Evolutionary conservation across 2,888 invertebrate genomes (phyloP), one percentile per base, ranked within the genome.

Genomic region (Halocaridina rubra): DNA sequence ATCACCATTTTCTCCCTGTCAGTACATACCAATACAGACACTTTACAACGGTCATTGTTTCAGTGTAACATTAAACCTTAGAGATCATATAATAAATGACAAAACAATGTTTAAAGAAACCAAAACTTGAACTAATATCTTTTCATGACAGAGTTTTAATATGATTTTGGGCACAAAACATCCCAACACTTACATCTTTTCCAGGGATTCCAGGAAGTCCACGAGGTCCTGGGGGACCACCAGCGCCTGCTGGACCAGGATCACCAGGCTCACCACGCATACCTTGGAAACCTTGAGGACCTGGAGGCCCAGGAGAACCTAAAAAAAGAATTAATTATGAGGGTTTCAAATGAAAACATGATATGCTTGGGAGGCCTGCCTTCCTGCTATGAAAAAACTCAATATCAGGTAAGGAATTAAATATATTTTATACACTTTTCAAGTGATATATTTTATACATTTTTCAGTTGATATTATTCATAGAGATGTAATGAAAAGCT

Each of bases 231-330:
- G 92, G 89, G 10, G 91, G 90, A 57, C 91, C 91, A 61, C 90
- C 89, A 16, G 90, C 86, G 4, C 95, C 95, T 0, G 92, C 91
- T 2, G 93, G 91, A 13, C 96, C 96, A 8, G 93, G 91, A 0
- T 90, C 89, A 8, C 91, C 92, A 22, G 90, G 92, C 90, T 96
- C 96, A 0, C 96, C 96, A 1, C 95, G 92, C 88, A 96, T 95
- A 67, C 96, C 96, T 87, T 96, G 93, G 19, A 93, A 92, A 2
- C 96, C 96, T 92, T 96, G 96, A 89, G 96, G 96, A 16, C 96
- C 96, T 91, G 95, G 95, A 0, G 95, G 95, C 1, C 95, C 95
- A 0, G 93, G 90, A 3, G 93, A 90, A 82, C 92, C 89, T 89
- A 81, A 2, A 71, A 53, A 59, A 46, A 46, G 29, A 75, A 19